phyloP scores from a whole-genome alignment of 1,140 invertebrate genomes.

The Zaprionus ornatus region DNA sequence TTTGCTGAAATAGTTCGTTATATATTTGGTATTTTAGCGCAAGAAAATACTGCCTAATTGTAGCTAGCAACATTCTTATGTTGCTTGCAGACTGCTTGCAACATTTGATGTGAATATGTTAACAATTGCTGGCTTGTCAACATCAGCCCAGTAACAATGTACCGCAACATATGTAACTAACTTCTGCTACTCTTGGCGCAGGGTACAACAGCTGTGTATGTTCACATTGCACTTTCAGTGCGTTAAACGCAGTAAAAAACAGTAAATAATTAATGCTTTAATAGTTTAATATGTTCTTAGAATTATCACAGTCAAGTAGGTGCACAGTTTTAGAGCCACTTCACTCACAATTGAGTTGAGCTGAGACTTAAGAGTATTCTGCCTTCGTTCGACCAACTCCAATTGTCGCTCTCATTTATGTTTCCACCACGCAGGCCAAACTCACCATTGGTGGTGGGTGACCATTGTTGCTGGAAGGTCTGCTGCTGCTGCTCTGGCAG shows the following conservation, averaged over 20 bases:
- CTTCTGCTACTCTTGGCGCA: not conserved
- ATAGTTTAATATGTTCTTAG: not conserved
- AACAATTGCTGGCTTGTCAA: no score
- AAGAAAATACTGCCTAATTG: no score
- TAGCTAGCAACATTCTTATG: not conserved
- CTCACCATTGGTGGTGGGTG: slow-evolving; percentile 35
- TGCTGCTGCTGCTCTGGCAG: slow-evolving; percentile 5
- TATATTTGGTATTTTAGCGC: no score
- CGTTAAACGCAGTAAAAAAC: not conserved
- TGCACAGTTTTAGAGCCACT: not conserved
- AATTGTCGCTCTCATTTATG: not conserved
- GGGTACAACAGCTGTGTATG: not conserved
- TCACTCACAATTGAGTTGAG: not conserved
- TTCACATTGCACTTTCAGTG: not conserved
- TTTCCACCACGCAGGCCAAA: slow-evolving; percentile 12
- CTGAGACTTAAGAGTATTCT: slow-evolving; percentile 6
- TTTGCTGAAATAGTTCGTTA: no score
- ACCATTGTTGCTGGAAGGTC: not conserved
- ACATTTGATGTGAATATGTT: not conserved
- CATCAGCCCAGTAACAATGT: slow-evolving; percentile 6
- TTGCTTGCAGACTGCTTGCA: not conserved
- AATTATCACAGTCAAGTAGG: not conserved
- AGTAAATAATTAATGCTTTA: not conserved
- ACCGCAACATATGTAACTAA: not conserved
- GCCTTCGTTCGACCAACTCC: not conserved